These are phyloP conservation scores for Microplitis demolitor DNA, from an alignment of 1,140 invertebrate genomes.

Conservation along the genomic window DNA sequence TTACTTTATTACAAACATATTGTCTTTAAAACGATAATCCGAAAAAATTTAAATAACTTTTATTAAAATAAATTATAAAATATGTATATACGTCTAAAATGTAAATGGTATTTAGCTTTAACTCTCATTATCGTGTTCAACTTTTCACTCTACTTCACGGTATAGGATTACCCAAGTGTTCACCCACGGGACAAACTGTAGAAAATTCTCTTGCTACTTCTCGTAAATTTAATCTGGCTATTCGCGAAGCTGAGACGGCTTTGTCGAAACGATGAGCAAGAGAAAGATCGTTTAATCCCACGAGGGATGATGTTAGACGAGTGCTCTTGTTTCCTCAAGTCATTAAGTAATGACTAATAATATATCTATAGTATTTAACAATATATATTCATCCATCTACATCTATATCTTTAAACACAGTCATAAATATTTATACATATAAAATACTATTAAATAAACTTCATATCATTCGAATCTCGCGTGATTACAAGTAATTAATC, in stretches of 20 bases:
- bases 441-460: neutral
- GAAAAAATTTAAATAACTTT: no score
- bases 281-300: slow-evolving; percentile 13
- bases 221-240: slow-evolving; percentile 17
- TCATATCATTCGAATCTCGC: slow-evolving; percentile 18
- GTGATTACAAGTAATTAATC: slow-evolving; percentile 18
- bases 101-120: neutral
- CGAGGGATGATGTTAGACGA: slow-evolving; percentile 6
- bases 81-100: no score
- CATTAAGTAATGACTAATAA: slow-evolving; percentile 20
- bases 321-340: neutral
- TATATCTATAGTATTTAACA: neutral
- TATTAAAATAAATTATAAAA: no score
- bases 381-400: no score
- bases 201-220: slow-evolving; percentile 9
- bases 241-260: slow-evolving; percentile 12
- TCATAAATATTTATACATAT: no score
- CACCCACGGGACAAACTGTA: neutral
- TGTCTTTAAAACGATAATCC: no score
- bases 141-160: neutral
- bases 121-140: neutral
- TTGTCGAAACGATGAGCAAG: neutral
- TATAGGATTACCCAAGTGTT: neutral
- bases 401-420: no score
- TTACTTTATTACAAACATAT: no score